Conservation (phyloP, 2,113 vertebrate genomes). For the Callospermophilus lateralis region DNA sequence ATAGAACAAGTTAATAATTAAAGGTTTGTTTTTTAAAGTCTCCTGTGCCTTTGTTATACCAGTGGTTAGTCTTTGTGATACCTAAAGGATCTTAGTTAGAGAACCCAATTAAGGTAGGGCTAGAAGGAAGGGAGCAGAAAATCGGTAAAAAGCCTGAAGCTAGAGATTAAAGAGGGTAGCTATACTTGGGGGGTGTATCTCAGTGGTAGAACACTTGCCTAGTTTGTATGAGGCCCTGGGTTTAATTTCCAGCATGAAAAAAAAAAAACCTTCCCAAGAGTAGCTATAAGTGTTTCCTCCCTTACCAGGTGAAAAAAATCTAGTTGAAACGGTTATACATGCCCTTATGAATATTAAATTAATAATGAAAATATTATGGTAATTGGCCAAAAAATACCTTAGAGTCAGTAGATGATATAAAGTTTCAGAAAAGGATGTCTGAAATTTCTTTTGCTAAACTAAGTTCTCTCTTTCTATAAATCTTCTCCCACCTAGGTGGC, state of each 20-base stretch:
- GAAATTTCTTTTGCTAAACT: background rate
- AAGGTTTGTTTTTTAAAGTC: background rate
- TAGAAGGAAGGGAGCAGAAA: background rate
- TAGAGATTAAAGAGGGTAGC: background rate
- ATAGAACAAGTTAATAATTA: background rate
- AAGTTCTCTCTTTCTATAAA: background rate
- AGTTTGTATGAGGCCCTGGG: no score
- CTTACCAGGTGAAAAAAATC: constrained; percentile 3
- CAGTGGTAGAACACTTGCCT: no score
- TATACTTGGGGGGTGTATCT: background rate
- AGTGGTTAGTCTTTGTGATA: background rate
- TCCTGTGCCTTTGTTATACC: background rate
- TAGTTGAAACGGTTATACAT: background rate
- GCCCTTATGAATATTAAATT: constrained; percentile 25
- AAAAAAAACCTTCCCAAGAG: background rate
- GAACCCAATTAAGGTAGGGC: background rate
- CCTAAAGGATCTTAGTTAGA: background rate
- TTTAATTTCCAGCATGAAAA: no score
- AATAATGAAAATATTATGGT: background rate
- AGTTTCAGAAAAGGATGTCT: background rate
- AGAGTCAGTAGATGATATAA: background rate
- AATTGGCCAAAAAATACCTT: background rate
- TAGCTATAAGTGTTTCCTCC: background rate
- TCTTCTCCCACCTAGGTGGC: background rate
- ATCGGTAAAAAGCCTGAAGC: background rate